Evolutionary conservation across 2,888 invertebrate genomes (phyloP), one percentile per base, ranked within the genome.

Genomic region (Morpho deidamia): DNA sequence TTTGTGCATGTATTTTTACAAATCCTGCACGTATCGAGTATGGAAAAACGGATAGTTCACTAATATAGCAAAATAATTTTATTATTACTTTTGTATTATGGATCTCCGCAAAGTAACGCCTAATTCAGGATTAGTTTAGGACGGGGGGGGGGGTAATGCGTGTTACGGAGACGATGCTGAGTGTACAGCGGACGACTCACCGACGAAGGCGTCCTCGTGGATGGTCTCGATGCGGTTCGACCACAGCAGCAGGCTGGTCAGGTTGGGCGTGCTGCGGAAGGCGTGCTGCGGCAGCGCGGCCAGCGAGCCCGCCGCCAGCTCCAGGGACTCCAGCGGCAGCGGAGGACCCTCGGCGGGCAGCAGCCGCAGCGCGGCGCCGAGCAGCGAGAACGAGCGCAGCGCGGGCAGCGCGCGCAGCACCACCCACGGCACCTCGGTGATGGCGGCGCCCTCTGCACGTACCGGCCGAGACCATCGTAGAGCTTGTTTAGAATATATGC

Each of bases 121-220:
- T 14, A 4, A 14, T 2, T 14, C 1, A 14, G 4, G 14, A 14
- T 14, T 14, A 14, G 1, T 14, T 23, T 2, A 23, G 23, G 23
- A 23, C 2, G 23, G 23, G 1, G 5, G 23, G 5, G 23, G 5
- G 2, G 2, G 3, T 23, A 23, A 23, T 23, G 23, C 5, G 23
- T 23, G 23, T 23, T 23, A 23, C 23, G 1, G 23, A 23, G 23
- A 23, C 23, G 23, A 23, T 23, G 23, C 23, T 23, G 23, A 0
- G 23, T 23, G 7, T 8, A 8, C 34, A 7, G 23, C 61, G 1
- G 7, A 61, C 23, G 34, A n/a, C 49, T 34, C 14, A 33, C 37
- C 41, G 10, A 73, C 71, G 9, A 66, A 61, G 0, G 64, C 58
- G 14, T 58, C 56, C 59, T 70, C 59, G 64, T 75, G 51, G 0